These are phyloP conservation scores for Dysdera silvatica DNA, from an alignment of 1,140 invertebrate species.

Conservation along the genomic window DNA sequence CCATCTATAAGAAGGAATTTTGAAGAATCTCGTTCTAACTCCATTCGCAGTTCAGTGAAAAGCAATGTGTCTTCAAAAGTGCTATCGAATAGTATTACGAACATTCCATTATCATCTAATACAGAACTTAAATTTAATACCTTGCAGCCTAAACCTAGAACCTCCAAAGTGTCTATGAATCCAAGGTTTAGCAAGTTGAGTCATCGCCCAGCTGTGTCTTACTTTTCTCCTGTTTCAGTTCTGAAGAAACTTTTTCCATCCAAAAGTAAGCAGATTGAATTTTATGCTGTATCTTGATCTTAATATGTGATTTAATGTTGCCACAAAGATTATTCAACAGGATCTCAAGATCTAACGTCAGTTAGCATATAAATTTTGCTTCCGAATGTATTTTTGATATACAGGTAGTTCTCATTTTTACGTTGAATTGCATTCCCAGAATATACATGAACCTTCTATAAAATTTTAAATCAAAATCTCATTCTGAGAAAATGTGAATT, in stretches of 20 bases:
- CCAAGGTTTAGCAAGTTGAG: background rate
- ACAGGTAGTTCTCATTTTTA: background rate
- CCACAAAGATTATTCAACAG: background rate
- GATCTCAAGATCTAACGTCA: background rate
- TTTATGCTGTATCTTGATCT: background rate
- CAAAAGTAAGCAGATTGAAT: conserved; percentile 35
- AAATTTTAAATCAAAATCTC: no score
- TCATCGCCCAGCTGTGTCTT: conserved; percentile 14
- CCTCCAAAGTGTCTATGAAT: conserved; percentile 6
- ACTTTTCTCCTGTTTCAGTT: conserved; percentile 33
- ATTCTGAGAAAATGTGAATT: no score
- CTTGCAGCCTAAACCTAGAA: conserved; percentile 7
- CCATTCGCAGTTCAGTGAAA: conserved; percentile 18
- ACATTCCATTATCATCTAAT: conserved; percentile 8
- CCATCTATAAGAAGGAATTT: no score
- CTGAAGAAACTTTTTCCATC: conserved; percentile 30
- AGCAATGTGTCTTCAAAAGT: background rate
- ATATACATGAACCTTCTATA: no score
- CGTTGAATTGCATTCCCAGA: no score
- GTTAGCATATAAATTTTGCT: background rate
- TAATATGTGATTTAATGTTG: background rate
- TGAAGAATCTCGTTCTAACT: conserved; percentile 23
- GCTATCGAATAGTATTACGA: conserved; percentile 19
- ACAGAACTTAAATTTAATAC: conserved; percentile 19
- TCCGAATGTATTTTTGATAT: background rate